Evolutionary conservation across 1,140 invertebrate species (phyloP), one percentile per base, ranked within the genome.

Genomic region (Macrocentrus cingulum): DNA sequence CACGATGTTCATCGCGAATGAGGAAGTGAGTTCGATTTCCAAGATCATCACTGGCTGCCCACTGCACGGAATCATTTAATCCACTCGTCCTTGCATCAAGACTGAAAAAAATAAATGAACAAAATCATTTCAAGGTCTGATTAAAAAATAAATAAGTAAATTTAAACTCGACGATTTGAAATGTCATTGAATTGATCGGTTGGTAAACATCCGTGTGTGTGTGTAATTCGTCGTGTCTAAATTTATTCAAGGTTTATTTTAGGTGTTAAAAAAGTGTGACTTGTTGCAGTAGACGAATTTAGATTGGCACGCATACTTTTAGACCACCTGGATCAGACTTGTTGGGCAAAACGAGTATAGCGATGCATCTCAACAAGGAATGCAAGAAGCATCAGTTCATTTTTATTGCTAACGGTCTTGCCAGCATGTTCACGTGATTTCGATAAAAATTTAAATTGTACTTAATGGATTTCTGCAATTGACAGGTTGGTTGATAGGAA

Each of bases 1-100:
- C 88, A 61, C 83, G 84, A 61, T 87, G 84, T 63, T 83, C 85
- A 62, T 87, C 84, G 60, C 85, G 85, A 19, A 87, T 84, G 22
- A 88, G 84, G 72, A 92, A 92, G 74, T 89, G 90, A 1, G 86
- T 84, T 32, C 89, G 79, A 16, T 84, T 82, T 7, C 90, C 91
- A 48, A 91, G 83, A 66, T 90, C 87, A 49, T 87, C 86, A 64
- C 86, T 86, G 63, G 87, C 85, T 19, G 90, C 87, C 81, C 87
- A 88, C 71, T 92, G 89, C 42, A 83, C 80, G 1, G 86, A 85
- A 45, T 80, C 65, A 44, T 79, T 74, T 19, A 90, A 83, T 7
- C 84, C 83, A 1, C 82, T 55, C 5, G n/a, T 84, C 65, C 91
- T 82, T 56, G 89, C 90, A 76, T 92, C 91, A 71, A 91, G 82